phyloP scores from a whole-genome alignment of 2,888 invertebrate genomes.

The Scelioninae gen. 1 region DNA sequence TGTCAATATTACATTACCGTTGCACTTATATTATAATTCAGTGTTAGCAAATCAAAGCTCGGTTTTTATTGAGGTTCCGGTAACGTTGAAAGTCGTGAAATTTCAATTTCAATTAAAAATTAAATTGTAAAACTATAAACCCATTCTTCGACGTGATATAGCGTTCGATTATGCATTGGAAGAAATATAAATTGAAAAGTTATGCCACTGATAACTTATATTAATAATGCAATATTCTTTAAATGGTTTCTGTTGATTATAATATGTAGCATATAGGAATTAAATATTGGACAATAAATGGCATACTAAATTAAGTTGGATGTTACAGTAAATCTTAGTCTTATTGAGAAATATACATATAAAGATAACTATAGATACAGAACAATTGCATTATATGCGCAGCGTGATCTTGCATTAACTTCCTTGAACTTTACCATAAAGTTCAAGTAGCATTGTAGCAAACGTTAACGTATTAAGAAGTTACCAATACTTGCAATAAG shows the following conservation, averaged over 20 bases:
- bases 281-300: too few species aligned
- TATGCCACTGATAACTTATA: too few species aligned
- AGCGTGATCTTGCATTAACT: conserved; percentile 31
- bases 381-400: conserved; percentile 31
- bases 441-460: conserved; percentile 25
- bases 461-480: conserved; percentile 15
- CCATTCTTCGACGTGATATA: too few species aligned
- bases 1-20: conserved; percentile 27
- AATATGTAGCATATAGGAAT: too few species aligned
- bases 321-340: conserved; percentile 1
- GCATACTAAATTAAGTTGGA: background rate
- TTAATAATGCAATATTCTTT: too few species aligned
- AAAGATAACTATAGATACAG: conserved; percentile 5
- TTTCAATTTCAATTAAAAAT: conserved; percentile 22
- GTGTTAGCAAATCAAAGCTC: background rate
- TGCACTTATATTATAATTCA: conserved; percentile 13
- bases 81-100: background rate
- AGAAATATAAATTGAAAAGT: too few species aligned
- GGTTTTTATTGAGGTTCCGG: background rate
- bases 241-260: too few species aligned
- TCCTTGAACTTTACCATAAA: conserved; percentile 17
- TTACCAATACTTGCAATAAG: conserved; percentile 24
- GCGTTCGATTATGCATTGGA: background rate
- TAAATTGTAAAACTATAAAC: conserved; percentile 1
- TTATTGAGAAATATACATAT: conserved; percentile 5